Evolutionary conservation across 2,113 vertebrate genomes (phyloP).

Genomic region (Micromys minutus): DNA sequence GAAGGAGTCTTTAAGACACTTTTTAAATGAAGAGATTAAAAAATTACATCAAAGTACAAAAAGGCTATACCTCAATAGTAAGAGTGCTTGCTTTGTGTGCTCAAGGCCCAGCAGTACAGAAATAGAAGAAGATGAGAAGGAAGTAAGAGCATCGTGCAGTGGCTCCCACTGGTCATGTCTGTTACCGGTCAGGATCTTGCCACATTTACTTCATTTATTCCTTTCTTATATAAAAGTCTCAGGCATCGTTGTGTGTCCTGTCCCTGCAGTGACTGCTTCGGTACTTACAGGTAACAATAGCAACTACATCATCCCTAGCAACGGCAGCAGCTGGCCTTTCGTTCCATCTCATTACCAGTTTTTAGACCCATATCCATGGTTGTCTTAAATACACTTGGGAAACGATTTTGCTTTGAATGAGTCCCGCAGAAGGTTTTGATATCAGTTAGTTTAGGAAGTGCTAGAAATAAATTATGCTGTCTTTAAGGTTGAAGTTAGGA

Average conservation of each 20-base stretch:
- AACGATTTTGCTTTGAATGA: background rate
- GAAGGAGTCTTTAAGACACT: background rate
- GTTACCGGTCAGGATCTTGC: background rate
- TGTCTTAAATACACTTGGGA: background rate
- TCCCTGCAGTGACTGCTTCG: background rate
- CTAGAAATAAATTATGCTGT: conserved; percentile 15
- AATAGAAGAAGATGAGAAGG: background rate
- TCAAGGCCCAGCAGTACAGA: background rate
- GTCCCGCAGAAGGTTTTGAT: background rate
- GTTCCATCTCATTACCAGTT: background rate
- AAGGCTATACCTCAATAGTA: background rate
- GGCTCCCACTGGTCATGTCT: background rate
- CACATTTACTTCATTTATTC: background rate
- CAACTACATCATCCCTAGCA: background rate
- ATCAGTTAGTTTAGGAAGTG: conserved; percentile 32
- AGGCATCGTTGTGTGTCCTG: background rate
- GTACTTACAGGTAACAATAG: background rate
- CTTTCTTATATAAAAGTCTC: conserved; percentile 1
- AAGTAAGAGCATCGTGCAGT: background rate
- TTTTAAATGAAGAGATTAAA: conserved; percentile 28
- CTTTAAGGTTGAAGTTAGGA: conserved; percentile 22
- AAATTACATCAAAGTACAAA: background rate
- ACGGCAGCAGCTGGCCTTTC: background rate
- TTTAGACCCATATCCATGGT: background rate
- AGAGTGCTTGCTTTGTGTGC: background rate